Base-by-base conservation (phyloP, 2,888 invertebrate species). In the Melinaea menophilus region DNA sequence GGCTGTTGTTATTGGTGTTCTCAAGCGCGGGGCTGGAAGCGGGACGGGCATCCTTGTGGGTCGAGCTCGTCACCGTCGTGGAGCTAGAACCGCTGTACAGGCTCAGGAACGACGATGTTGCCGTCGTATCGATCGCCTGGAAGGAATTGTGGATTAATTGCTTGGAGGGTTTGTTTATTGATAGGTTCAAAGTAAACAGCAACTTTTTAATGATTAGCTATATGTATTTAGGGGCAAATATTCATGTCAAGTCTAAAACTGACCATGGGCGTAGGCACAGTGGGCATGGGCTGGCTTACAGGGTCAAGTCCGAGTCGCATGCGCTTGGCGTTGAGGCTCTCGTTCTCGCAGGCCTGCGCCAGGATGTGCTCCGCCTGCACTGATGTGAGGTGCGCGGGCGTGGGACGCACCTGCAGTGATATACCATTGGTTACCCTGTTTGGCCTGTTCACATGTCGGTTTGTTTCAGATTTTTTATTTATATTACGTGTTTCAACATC, bases 241-340 rank as follows among this genome's bases (percentile, higher is more conserved):
- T 51, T 51, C n/a, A 41, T 31, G 51, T 51, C 51, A 51, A 51
- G 51, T 51, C 51, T 51, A 51, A 61, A 62, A 78, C 81, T 80
- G 70, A 89, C 91, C 88, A 89, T 90, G 31, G 93, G 92, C 69
- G 94, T 94, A 67, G 94, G 94, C 76, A 94, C 92, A 68, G 94
- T 92, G 71, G 95, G 96, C 93, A 96, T 94, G 59, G 97, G 96
- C 89, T 97, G 97, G 81, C 96, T 96, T 76, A 97, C 96, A 55
- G 98, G 98, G 84, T 98, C 98, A 75, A 98, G 92, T 58, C 98
- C 98, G 80, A 98, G 93, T 72, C 98, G 94, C 98, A 98, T 98
- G 80, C 98, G 94, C 91, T 98, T 98, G 67, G 98, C 98, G 88
- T 98, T 98, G 88, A 97, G 95, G 88, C 97, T 97, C 91, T 98